A percentile compares a stretch with the other conserved stretches of the same genome.
These are phyloP conservation scores for Dolichoris vasculosae DNA, from an alignment of 1,140 invertebrate species.

Conservation along the genomic window DNA sequence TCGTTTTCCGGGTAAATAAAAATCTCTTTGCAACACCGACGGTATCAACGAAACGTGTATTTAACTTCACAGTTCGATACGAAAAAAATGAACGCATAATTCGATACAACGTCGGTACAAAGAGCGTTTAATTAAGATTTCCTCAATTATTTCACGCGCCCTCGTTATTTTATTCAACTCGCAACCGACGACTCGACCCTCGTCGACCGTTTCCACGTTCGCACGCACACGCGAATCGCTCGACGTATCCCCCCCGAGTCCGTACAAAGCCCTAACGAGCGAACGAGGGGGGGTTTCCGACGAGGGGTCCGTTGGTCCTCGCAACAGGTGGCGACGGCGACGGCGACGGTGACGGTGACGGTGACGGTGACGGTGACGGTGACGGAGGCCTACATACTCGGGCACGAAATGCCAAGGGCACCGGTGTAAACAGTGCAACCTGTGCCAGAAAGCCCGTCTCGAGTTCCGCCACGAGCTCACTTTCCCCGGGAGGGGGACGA, in stretches of 20 bases:
- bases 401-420: too few relatives aligned
- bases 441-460: too few relatives aligned
- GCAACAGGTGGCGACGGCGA: slow-evolving; percentile 26
- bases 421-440: background rate
- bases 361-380: background rate
- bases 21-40: too few relatives aligned
- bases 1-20: too few relatives aligned
- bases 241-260: background rate
- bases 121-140: background rate
- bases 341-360: background rate
- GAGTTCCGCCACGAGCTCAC: background rate
- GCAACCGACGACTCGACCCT: background rate
- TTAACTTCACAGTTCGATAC: background rate
- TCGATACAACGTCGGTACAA: background rate
- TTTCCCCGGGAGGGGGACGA: background rate
- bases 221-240: background rate
- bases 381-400: background rate
- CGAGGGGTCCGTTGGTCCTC: slow-evolving; percentile 20
- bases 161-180: background rate
- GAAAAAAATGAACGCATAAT: background rate
- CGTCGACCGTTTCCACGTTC: background rate
- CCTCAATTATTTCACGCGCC: background rate
- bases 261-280: background rate
- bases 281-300: background rate
- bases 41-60: too few relatives aligned